Evolutionary conservation across 2,113 vertebrate species (phyloP).

Genomic region (Pteruthius melanotis): DNA sequence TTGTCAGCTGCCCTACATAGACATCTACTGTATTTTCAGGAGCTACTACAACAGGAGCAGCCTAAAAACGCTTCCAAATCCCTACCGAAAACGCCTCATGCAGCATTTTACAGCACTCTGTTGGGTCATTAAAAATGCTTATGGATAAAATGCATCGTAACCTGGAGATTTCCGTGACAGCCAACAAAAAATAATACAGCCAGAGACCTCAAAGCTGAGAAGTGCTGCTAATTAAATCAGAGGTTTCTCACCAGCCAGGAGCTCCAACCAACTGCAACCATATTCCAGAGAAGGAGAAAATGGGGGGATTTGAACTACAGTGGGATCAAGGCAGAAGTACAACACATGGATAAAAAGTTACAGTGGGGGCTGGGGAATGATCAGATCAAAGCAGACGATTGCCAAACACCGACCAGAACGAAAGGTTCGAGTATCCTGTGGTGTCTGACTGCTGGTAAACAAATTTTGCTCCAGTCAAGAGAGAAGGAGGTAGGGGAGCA

Average conservation of each 20-base stretch:
- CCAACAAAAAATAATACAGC: not conserved
- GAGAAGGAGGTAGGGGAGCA: not conserved
- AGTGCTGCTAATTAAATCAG: not conserved
- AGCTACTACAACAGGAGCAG: constrained; percentile 18
- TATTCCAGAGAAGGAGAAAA: not conserved
- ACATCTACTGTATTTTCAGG: constrained; percentile 52
- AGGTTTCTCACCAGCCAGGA: not conserved
- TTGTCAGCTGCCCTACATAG: constrained; percentile 56
- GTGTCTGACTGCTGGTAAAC: not conserved
- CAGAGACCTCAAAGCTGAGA: not conserved
- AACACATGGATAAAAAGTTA: not conserved
- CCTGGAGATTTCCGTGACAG: not conserved
- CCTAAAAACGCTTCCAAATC: not conserved
- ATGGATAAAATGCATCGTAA: not conserved
- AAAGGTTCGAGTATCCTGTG: not conserved
- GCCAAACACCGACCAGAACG: not conserved
- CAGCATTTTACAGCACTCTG: not conserved
- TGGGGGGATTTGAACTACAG: rapidly evolving
- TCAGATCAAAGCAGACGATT: not conserved
- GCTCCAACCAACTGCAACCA: not conserved
- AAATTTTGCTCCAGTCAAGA: not conserved
- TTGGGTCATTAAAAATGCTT: not conserved
- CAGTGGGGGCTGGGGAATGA: not conserved
- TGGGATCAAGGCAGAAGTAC: not conserved
- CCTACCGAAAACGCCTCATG: not conserved